phyloP scores from a whole-genome alignment of 2,888 invertebrate species.

The Isoperla grammatica region DNA sequence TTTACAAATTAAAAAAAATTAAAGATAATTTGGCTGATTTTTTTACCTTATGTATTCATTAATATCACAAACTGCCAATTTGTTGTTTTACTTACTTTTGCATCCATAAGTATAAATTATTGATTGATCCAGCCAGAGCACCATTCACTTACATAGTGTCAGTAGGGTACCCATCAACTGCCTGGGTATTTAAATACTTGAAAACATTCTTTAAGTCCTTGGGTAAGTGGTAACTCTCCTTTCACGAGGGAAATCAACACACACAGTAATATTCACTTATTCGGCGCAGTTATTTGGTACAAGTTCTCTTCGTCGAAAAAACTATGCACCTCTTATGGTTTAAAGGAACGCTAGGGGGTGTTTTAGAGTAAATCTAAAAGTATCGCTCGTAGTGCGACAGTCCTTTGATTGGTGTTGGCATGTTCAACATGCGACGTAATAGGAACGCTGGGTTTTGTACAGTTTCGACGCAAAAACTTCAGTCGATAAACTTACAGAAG shows the following conservation, averaged over 20 bases:
- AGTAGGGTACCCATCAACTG: not conserved
- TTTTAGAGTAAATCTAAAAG: slow-evolving; percentile 15
- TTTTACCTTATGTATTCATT: slow-evolving; percentile 16
- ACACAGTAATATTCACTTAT: slow-evolving; percentile 14
- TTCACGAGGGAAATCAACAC: slow-evolving; percentile 10
- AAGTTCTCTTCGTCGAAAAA: slow-evolving; percentile 7
- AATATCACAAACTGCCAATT: slow-evolving; percentile 20
- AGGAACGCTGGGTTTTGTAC: slow-evolving; percentile 25
- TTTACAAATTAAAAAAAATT: slow-evolving; percentile 7
- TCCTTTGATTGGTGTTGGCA: slow-evolving; percentile 24
- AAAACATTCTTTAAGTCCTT: not conserved
- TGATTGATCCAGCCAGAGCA: slow-evolving; percentile 5
- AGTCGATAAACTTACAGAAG: slow-evolving; percentile 16
- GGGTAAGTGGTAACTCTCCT: slow-evolving; percentile 17
- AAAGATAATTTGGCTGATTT: slow-evolving; percentile 15
- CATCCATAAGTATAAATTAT: slow-evolving; percentile 6
- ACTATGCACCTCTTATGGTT: slow-evolving; percentile 18
- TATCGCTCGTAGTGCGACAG: slow-evolving; percentile 5
- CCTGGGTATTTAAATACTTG: slow-evolving; percentile 12
- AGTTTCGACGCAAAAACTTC: slow-evolving; percentile 15
- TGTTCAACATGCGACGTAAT: slow-evolving; percentile 19
- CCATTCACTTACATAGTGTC: slow-evolving; percentile 19
- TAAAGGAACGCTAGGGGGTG: slow-evolving; percentile 17
- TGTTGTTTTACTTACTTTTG: slow-evolving; percentile 16
- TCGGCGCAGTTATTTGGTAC: slow-evolving; percentile 18